Conservation (phyloP, 2,888 invertebrate species). For the Drosophila pullipes region DNA sequence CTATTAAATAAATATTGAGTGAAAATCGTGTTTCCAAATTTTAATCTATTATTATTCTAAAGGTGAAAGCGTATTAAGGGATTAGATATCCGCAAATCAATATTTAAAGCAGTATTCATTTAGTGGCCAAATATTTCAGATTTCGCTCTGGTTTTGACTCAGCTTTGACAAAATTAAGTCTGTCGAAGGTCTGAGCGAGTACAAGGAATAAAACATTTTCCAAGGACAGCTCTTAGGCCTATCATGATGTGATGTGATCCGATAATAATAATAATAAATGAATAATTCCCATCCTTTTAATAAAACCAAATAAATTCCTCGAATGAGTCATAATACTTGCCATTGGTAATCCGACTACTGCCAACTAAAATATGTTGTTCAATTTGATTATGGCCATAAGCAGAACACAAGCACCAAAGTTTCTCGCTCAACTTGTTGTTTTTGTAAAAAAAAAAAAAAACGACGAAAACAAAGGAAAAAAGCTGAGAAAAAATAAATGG, state of each 20-base stretch:
- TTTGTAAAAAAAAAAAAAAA: background rate
- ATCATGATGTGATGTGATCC: background rate
- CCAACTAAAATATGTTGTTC: constrained; percentile 40
- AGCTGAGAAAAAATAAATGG: constrained; percentile 67
- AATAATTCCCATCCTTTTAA: background rate
- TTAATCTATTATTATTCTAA: background rate
- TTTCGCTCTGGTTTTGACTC: background rate
- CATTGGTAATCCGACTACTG: background rate
- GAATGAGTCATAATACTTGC: constrained; percentile 44
- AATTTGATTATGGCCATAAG: constrained; percentile 76
- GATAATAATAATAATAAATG: background rate
- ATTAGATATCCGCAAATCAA: background rate
- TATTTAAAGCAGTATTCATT: background rate
- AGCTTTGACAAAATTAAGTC: background rate
- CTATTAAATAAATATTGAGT: background rate
- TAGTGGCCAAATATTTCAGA: background rate
- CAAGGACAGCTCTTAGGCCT: background rate
- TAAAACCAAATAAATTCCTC: constrained; percentile 1
- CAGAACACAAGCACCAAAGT: constrained; percentile 56
- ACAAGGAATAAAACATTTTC: background rate
- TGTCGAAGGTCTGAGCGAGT: background rate
- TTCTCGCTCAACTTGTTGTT: constrained; percentile 24
- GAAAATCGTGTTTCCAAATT: background rate
- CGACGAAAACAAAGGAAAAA: constrained; percentile 12
- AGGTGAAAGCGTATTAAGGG: background rate